Base-by-base conservation (phyloP, 2,888 invertebrate species). In the Acrocyrtus sp. region DNA sequence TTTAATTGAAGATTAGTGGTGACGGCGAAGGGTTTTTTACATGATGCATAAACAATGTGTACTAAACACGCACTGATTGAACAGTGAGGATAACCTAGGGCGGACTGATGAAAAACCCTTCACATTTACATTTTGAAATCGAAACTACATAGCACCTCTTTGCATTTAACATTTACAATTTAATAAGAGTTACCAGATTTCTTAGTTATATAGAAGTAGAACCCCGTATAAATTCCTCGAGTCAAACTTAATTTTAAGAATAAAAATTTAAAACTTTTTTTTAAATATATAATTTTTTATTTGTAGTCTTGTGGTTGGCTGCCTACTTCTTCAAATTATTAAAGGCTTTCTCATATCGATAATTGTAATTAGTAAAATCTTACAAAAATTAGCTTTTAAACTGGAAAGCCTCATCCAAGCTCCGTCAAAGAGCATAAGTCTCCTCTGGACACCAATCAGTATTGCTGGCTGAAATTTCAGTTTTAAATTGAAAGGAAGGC, bases 11-110 rank as follows among this genome's bases (percentile, higher is more conserved):
- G n/a, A n/a, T n/a, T n/a, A n/a, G n/a, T n/a, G n/a, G n/a, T 8
- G 17, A 29, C 6, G 24, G 8, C 19, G 47, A 47, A 10, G 17
- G 17, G n/a, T n/a, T n/a, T n/a, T n/a, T n/a, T n/a, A n/a, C 22
- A 68, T 79, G 79, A 79, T 79, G 79, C 74, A 79, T 79, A 79
- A 75, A 70, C 58, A 48, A 74, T 68, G 79, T 79, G 75, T 75
- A 75, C 75, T 60, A 67, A 60, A 72, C 78, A 78, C 74, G 22
- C 29, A 22, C 79, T 78, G 75, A 79, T 79, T 79, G 72, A 77
- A 54, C 65, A 78, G 78, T 76, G 78, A 78, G 70, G 75, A 76
- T 53, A 80, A 76, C 72, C 75, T 76, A 76, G 78, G 78, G 78
- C 78, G 80, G 80, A 80, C 78, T 80, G 80, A 78, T 21, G 57